phyloP scores from a whole-genome alignment of 1,140 invertebrate genomes.

The Nasonia giraulti region DNA sequence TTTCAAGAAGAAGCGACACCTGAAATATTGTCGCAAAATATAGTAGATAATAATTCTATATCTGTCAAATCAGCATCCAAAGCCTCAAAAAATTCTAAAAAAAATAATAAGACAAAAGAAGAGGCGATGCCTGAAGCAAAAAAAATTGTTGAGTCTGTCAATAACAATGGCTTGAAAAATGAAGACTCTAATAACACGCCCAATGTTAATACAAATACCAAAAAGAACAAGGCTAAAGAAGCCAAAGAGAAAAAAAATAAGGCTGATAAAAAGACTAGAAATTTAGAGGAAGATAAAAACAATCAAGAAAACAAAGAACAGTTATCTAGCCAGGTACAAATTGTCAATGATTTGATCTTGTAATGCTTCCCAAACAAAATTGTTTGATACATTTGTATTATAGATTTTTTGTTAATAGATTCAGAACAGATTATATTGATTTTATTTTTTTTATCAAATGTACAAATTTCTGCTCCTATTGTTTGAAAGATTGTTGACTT shows the following conservation, averaged over 20 bases:
- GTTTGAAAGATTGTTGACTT: no score
- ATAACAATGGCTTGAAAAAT: slow-evolving; percentile 21
- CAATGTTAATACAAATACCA: slow-evolving; percentile 47
- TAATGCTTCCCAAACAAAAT: background rate
- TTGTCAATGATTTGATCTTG: background rate
- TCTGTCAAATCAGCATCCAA: slow-evolving; percentile 46
- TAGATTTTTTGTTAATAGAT: background rate
- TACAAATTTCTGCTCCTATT: background rate
- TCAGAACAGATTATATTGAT: background rate
- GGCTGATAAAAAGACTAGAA: slow-evolving; percentile 65
- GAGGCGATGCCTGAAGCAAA: slow-evolving; percentile 46
- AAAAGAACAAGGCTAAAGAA: slow-evolving; percentile 61
- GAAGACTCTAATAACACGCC: slow-evolving; percentile 4
- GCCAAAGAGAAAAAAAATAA: slow-evolving; percentile 69
- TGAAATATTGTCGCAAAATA: slow-evolving; percentile 52
- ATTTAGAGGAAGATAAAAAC: slow-evolving; percentile 57
- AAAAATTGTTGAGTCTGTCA: slow-evolving; percentile 12
- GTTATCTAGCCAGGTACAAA: slow-evolving; percentile 57
- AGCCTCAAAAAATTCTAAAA: slow-evolving; percentile 49
- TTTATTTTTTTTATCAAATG: background rate
- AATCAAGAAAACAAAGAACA: slow-evolving; percentile 59
- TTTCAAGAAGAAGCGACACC: background rate
- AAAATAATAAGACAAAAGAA: slow-evolving; percentile 47
- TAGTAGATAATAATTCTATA: slow-evolving; percentile 50
- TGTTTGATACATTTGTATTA: background rate